Percentiles rank a stretch among this genome's conserved stretches.
phyloP scores from a whole-genome alignment of 2,888 invertebrate species.

The Chalcis sispes region DNA sequence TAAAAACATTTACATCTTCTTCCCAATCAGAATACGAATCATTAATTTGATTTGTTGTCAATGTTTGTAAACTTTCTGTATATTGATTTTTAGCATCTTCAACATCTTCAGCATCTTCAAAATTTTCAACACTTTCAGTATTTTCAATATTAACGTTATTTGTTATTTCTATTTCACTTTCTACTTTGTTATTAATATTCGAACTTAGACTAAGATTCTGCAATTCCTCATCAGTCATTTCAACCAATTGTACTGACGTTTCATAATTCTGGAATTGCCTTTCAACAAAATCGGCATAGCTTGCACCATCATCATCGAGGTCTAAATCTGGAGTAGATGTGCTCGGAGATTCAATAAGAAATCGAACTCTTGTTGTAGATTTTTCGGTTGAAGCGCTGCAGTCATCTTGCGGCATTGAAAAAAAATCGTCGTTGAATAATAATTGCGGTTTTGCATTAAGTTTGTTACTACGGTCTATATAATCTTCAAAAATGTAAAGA shows the following conservation, averaged over 20 bases:
- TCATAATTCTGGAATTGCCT: constrained; percentile 22
- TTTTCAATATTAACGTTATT: constrained; percentile 1
- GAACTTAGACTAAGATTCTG: not conserved
- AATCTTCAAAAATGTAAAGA: constrained; percentile 69
- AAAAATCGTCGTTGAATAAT: constrained; percentile 37
- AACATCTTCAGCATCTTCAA: not conserved
- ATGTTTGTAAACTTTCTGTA: constrained; percentile 1
- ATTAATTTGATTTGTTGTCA: constrained; percentile 18
- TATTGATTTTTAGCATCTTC: no score
- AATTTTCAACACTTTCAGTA: constrained; percentile 17
- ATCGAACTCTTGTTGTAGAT: constrained; percentile 66
- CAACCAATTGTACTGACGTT: constrained; percentile 27
- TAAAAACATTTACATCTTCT: constrained; percentile 36
- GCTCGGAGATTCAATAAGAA: constrained; percentile 67
- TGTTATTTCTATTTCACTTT: constrained; percentile 1
- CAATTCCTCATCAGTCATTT: constrained; percentile 41
- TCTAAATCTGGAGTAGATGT: constrained; percentile 61
- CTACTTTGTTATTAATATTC: not conserved
- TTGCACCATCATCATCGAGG: constrained; percentile 42
- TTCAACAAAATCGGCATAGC: constrained; percentile 35
- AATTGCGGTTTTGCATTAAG: constrained; percentile 54
- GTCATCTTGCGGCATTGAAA: constrained; percentile 23
- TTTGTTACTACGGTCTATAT: constrained; percentile 66
- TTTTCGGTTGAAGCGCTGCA: constrained; percentile 27
- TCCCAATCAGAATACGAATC: constrained; percentile 40